phyloP scores from a whole-genome alignment of 2,113 vertebrate genomes.

The Plestiodon gilberti region DNA sequence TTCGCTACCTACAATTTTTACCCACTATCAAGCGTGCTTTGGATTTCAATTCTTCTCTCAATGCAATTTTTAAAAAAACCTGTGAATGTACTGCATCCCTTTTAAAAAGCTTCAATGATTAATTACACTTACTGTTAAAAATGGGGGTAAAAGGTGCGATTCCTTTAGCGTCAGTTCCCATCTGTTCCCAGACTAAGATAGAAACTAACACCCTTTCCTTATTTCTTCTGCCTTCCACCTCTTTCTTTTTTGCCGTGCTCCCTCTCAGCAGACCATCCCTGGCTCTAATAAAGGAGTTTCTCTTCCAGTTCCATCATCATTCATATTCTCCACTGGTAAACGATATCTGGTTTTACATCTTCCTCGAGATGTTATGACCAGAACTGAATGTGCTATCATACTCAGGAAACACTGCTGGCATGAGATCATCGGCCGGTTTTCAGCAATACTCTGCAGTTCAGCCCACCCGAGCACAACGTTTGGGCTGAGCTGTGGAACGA shows the following conservation, averaged over 20 bases:
- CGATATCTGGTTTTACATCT: neutral
- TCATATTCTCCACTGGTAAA: neutral
- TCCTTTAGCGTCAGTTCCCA: conserved; percentile 21
- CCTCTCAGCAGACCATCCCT: neutral
- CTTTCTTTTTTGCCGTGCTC: neutral
- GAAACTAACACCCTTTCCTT: conserved; percentile 3
- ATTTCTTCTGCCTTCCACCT: neutral
- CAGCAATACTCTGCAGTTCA: neutral
- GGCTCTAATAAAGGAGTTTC: neutral
- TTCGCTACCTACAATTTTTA: no score
- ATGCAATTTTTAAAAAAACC: neutral
- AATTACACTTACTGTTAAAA: conserved; percentile 15
- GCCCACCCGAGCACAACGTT: neutral
- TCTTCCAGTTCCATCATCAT: neutral
- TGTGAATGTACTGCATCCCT: conserved; percentile 6
- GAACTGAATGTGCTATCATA: neutral
- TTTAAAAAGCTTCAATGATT: conserved; percentile 14
- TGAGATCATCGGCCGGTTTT: neutral
- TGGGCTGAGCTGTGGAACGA: neutral
- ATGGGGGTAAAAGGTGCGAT: neutral
- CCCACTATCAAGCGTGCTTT: neutral
- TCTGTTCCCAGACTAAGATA: conserved; percentile 12
- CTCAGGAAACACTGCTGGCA: neutral
- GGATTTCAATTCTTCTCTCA: neutral
- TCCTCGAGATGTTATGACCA: neutral